These are phyloP conservation scores for Crocuta crocuta DNA, from an alignment of 2,113 vertebrate species.

Conservation along the genomic window DNA sequence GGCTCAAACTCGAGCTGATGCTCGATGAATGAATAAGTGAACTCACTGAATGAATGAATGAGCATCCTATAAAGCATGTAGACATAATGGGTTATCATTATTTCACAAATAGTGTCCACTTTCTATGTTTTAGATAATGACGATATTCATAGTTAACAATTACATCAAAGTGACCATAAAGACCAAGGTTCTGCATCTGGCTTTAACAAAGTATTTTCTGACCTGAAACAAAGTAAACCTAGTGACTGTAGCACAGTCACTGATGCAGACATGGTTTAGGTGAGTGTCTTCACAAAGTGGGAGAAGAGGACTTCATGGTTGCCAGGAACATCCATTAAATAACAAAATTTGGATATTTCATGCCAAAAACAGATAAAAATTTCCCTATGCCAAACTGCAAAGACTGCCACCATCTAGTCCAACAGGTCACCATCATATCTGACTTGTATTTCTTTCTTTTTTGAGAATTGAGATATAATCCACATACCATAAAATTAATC, in stretches of 20 bases:
- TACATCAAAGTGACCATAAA: not conserved
- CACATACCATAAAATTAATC: not conserved
- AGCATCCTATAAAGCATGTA: not conserved
- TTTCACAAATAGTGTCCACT: not conserved
- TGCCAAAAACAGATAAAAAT: not conserved
- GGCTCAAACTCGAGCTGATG: not conserved
- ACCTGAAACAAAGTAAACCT: not conserved
- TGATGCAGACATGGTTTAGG: not conserved
- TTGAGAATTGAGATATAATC: not conserved
- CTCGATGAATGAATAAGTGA: not conserved
- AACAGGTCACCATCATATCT: not conserved
- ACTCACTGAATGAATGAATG: not conserved
- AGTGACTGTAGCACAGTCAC: not conserved
- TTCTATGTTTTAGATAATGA: not conserved
- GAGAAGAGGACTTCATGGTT: not conserved
- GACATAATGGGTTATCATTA: not conserved
- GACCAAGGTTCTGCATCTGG: not conserved
- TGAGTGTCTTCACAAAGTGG: not conserved
- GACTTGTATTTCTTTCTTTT: not conserved
- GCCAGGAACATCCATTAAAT: not conserved
- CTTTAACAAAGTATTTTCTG: conserved; percentile 2
- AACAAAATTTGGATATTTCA: not conserved
- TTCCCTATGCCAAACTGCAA: not conserved
- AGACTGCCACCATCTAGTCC: not conserved
- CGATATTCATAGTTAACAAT: not conserved